Base-by-base conservation (phyloP, 2,113 vertebrate species). In the Scartelaos histophorus region DNA sequence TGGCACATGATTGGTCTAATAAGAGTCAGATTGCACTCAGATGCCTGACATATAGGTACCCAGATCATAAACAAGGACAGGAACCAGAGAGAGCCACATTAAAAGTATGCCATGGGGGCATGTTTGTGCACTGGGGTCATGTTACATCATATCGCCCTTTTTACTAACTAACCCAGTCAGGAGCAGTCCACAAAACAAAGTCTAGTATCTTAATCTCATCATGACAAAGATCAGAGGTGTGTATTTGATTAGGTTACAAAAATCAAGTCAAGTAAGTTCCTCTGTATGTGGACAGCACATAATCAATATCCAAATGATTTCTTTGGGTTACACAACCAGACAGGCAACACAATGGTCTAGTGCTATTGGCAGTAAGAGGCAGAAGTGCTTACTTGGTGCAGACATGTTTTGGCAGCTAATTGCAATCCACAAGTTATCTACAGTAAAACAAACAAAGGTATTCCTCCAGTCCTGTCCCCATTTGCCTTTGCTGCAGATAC, bases 401-500 rank as follows among this genome's bases (percentile, higher is more conserved):
- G 2, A 66, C 61, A 67, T 16, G 43, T 58, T 58, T 45, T 61
- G 25, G 54, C 64, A 75, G 85, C 84, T 80, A 0, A 73, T 60
- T 60, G 61, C 60, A 34, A 73, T 64, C 7, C 24, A 69, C 38
- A 21, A 79, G 83, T 79, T 76, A 80, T 81, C 71, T 72, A 72
- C 71, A 66, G 0, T 34, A 51, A 75, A 73, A 79, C 65, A 80
- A 88, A n/a, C 35, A 82, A 75, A 73, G 76, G 73, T 76, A 53
- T 76, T 58, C 61, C 78, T 78, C 49, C 3, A 0, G 13, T 78
- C 60, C 56, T 68, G 43, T 83, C 80, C 81, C 74, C 25, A 84
- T 79, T 82, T 84, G 72, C 75, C 80, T 60, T 66, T 79, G 73
- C 79, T 82, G 86, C 80, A 85, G 75, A 85, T 71, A 81, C 38